Percentiles rank a stretch among this genome's conserved stretches.
These are phyloP conservation scores for Lophura nycthemera DNA, from an alignment of 2,113 vertebrate species.

Conservation along the genomic window DNA sequence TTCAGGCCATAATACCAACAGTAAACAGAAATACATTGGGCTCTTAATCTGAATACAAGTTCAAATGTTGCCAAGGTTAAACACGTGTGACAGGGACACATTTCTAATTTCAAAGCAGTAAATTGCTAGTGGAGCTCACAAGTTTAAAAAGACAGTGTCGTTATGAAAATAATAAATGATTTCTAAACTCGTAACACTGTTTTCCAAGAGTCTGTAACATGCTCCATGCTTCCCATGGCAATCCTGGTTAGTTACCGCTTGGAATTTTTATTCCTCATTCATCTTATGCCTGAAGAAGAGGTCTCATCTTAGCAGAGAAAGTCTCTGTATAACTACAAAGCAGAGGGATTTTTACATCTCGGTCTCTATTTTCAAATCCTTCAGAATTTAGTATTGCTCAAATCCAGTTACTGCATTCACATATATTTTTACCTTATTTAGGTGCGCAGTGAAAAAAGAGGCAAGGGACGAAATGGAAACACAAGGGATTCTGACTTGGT, in stretches of 20 bases:
- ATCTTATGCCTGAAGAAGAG: not conserved
- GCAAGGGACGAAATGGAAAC: not conserved
- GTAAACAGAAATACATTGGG: constrained; percentile 4
- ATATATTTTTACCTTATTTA: not conserved
- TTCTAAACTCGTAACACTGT: not conserved
- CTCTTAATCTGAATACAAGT: not conserved
- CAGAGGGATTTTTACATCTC: not conserved
- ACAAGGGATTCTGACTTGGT: not conserved
- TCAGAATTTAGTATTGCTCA: not conserved
- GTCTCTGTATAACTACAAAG: not conserved
- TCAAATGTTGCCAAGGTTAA: not conserved
- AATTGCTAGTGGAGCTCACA: not conserved
- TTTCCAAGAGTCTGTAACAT: not conserved
- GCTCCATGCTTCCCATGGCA: not conserved
- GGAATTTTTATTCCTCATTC: not conserved
- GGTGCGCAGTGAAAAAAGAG: not conserved
- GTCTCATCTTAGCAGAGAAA: not conserved
- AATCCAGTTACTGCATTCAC: not conserved
- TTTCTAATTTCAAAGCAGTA: not conserved
- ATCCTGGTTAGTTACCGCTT: not conserved
- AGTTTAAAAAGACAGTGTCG: not conserved
- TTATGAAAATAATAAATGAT: not conserved
- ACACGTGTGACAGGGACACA: not conserved
- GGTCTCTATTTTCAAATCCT: not conserved
- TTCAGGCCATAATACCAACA: not conserved